Percentiles rank a stretch among this genome's conserved stretches.
Evolutionary conservation across 2,888 invertebrate species (phyloP).

Genomic region (Leptogaster cylindrica): DNA sequence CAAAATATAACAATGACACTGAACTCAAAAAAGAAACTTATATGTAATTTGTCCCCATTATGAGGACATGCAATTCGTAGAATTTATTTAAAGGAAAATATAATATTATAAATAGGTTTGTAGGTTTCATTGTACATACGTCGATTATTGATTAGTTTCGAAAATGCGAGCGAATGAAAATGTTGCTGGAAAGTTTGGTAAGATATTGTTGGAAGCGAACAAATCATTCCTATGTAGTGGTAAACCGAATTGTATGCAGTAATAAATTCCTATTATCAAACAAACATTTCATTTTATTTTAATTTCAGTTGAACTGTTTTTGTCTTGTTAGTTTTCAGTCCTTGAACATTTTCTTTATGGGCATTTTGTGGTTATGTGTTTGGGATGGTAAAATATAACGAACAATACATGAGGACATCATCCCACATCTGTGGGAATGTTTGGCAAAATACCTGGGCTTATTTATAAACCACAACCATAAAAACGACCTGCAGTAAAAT

Average conservation of each 20-base stretch:
- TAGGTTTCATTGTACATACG: conserved; percentile 39
- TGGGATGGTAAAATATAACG: no score
- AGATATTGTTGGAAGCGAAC: conserved; percentile 18
- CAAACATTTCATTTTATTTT: no score
- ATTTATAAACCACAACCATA: no score
- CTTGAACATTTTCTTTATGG: not conserved
- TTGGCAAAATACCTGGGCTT: no score
- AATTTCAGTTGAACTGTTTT: no score
- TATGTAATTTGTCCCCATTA: conserved; percentile 13
- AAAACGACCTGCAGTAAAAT: no score
- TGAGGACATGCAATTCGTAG: conserved; percentile 17
- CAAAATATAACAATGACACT: conserved; percentile 9
- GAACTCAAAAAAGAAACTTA: conserved; percentile 8
- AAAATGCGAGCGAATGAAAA: conserved; percentile 4
- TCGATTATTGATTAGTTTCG: conserved; percentile 18
- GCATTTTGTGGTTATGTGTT: no score
- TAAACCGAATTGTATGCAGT: conserved; percentile 31
- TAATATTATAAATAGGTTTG: conserved; percentile 35
- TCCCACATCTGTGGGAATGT: no score
- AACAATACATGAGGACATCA: no score
- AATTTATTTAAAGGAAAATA: conserved; percentile 38
- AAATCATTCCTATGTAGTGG: conserved; percentile 38
- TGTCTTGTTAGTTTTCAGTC: not conserved
- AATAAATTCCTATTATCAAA: conserved; percentile 39
- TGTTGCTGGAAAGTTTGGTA: conserved; percentile 1